These are phyloP conservation scores for Doris montereyensis DNA, from an alignment of 2,888 invertebrate species.

Conservation along the genomic window DNA sequence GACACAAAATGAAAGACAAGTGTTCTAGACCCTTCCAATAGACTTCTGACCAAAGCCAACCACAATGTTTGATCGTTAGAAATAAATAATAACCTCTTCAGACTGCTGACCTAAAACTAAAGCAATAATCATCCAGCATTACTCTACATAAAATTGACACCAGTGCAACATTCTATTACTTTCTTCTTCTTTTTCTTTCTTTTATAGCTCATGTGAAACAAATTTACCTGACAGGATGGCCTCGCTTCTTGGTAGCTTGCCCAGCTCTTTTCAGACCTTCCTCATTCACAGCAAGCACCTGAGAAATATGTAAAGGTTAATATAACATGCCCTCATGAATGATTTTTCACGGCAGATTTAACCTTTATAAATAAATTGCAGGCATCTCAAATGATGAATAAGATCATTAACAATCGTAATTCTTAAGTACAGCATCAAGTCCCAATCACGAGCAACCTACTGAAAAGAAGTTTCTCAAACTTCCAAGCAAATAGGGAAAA, in stretches of 20 bases:
- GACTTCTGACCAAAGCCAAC: too few relatives aligned
- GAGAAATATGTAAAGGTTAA: conserved; percentile 4
- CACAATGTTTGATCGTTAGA: too few relatives aligned
- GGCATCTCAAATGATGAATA: neutral
- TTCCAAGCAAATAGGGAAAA: too few relatives aligned
- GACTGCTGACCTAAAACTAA: too few relatives aligned
- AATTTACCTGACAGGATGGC: conserved; percentile 82
- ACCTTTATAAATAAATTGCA: neutral
- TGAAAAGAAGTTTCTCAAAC: too few relatives aligned
- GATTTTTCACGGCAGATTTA: neutral
- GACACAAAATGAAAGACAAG: too few relatives aligned
- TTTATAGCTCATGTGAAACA: too few relatives aligned
- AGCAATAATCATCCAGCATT: too few relatives aligned
- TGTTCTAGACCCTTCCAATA: too few relatives aligned
- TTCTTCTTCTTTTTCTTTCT: too few relatives aligned
- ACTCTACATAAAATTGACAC: too few relatives aligned
- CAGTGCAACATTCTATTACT: too few relatives aligned
- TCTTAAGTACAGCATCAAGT: neutral
- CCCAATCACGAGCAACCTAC: neutral
- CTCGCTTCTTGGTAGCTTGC: conserved; percentile 86
- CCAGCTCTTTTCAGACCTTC: conserved; percentile 90
- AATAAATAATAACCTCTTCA: neutral
- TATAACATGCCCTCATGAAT: neutral
- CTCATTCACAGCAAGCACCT: conserved; percentile 77
- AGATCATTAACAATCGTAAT: neutral